phyloP scores from a whole-genome alignment of 2,797 vertebrate species.

The Darevskia nairensis region DNA sequence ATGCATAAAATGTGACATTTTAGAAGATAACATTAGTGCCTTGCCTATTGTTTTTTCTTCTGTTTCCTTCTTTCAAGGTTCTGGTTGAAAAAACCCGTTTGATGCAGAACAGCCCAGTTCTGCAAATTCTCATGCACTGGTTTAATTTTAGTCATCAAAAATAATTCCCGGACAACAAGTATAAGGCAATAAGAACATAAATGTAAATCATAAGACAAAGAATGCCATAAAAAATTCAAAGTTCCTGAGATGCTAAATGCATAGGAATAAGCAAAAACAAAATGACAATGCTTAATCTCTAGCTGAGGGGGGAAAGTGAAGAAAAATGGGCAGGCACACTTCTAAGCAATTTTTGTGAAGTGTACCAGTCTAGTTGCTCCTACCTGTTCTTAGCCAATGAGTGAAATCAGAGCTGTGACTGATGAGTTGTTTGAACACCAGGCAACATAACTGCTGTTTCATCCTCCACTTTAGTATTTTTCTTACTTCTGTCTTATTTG shows the following conservation, averaged over 20 bases:
- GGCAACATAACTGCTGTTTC: too few species aligned
- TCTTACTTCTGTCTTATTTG: too few species aligned
- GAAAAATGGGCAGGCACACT: too few species aligned
- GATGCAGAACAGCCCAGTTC: neutral
- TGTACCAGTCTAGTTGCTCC: too few species aligned
- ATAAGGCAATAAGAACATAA: neutral
- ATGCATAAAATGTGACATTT: neutral
- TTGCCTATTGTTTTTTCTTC: neutral
- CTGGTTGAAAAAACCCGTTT: neutral
- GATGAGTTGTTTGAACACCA: too few species aligned
- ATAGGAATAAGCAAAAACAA: neutral
- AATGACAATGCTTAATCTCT: neutral
- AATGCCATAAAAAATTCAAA: neutral
- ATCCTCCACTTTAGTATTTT: too few species aligned
- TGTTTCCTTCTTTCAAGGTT: neutral
- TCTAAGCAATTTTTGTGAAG: too few species aligned
- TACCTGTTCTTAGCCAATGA: too few species aligned
- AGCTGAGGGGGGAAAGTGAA: too few species aligned
- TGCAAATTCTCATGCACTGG: neutral
- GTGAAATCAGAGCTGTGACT: too few species aligned
- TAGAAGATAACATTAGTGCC: neutral
- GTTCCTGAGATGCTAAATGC: neutral
- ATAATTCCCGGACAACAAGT: neutral
- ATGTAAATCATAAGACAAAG: neutral
- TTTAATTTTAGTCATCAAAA: neutral